Conservation (phyloP, 2,888 invertebrate species). For the Drosophila formosana region DNA sequence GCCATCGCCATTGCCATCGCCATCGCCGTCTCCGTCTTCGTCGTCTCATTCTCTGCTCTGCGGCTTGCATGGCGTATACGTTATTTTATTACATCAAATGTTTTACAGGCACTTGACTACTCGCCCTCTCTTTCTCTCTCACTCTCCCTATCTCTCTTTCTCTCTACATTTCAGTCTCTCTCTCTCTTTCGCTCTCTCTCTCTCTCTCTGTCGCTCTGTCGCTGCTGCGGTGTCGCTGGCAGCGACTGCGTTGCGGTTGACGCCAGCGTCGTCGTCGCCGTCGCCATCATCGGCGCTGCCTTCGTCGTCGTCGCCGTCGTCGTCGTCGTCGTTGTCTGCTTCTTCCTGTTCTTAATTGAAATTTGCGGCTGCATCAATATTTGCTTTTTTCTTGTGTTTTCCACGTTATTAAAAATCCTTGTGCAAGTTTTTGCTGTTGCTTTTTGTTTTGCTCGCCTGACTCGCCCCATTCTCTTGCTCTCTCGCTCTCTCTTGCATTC, state of each 20-base stretch:
- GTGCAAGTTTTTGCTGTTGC: conserved; percentile 73
- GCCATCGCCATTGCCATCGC: neutral
- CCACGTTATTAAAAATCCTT: conserved; percentile 82
- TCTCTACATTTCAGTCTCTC: conserved; percentile 30
- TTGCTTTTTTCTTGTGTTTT: conserved; percentile 82
- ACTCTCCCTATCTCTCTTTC: conserved; percentile 14
- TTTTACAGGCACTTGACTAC: conserved; percentile 70
- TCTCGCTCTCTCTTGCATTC: neutral
- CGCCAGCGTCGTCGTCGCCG: conserved; percentile 44
- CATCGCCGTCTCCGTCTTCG: conserved; percentile 35
- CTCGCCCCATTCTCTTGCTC: conserved; percentile 12
- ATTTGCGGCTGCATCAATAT: conserved; percentile 84
- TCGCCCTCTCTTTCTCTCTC: conserved; percentile 14
- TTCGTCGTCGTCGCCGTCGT: conserved; percentile 19
- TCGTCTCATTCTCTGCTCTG: conserved; percentile 52
- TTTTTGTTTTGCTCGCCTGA: conserved; percentile 51
- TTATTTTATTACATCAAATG: conserved; percentile 80
- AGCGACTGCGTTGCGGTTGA: conserved; percentile 55
- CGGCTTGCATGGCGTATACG: conserved; percentile 72
- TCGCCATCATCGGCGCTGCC: conserved; percentile 22
- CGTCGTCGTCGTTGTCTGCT: conserved; percentile 62
- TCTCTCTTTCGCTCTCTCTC: conserved; percentile 14
- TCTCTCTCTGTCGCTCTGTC: conserved; percentile 28
- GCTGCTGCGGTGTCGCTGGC: conserved; percentile 33
- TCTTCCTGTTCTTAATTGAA: conserved; percentile 83